These are phyloP conservation scores for Luscinia luscinia DNA, from an alignment of 2,797 vertebrate species.

Conservation along the genomic window DNA sequence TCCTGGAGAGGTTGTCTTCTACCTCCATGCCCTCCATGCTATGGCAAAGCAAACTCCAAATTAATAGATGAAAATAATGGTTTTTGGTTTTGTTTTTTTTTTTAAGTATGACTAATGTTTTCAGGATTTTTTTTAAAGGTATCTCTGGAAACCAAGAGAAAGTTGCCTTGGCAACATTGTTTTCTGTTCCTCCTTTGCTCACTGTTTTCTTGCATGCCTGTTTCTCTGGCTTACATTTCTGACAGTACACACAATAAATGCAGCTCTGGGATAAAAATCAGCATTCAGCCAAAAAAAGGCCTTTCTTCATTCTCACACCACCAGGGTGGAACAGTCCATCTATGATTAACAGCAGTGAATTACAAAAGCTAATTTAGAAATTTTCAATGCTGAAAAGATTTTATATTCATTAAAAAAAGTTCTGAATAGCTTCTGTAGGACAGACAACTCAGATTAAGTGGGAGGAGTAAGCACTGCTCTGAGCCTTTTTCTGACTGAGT, in stretches of 20 bases:
- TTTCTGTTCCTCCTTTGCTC: conserved; percentile 34
- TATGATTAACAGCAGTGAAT: neutral
- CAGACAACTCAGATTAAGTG: neutral
- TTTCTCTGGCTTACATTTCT: neutral
- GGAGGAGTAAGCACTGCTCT: neutral
- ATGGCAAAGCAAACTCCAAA: neutral
- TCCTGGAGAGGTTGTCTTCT: neutral
- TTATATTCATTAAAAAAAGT: neutral
- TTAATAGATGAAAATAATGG: neutral
- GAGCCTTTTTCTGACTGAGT: neutral
- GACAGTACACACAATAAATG: neutral
- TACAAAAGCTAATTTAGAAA: neutral
- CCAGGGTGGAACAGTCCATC: neutral
- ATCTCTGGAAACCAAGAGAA: conserved; percentile 14
- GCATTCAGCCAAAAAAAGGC: neutral
- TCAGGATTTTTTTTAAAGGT: neutral
- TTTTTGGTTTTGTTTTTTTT: neutral
- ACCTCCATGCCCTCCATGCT: neutral
- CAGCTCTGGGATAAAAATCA: neutral
- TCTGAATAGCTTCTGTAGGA: neutral
- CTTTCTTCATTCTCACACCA: neutral
- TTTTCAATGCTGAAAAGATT: neutral
- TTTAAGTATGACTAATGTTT: neutral
- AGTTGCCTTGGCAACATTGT: conserved; percentile 61
- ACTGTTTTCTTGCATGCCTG: neutral